A percentile compares a stretch with the other conserved stretches of the same genome.
phyloP scores from a whole-genome alignment of 2,888 invertebrate species.

The Dinocampus coccinellae region DNA sequence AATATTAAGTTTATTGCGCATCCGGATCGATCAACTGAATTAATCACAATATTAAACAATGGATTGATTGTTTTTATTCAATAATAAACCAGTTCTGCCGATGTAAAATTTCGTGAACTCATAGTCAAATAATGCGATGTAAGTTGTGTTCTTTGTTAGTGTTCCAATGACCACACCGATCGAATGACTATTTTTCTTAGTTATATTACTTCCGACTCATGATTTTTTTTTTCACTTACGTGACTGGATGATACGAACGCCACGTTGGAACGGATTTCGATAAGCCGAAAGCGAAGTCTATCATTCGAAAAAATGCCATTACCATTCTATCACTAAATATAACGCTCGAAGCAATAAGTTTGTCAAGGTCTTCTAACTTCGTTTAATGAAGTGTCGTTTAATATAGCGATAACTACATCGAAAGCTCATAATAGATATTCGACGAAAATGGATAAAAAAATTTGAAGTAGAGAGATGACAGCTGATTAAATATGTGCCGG shows the following conservation, averaged over 20 bases:
- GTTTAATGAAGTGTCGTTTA: not conserved
- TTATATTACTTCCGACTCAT: slow-evolving; percentile 5
- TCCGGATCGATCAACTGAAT: slow-evolving; percentile 66
- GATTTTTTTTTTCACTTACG: slow-evolving; percentile 36
- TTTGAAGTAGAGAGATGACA: not conserved
- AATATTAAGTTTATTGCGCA: slow-evolving; percentile 68
- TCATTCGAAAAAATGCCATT: not conserved
- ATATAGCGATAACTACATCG: not conserved
- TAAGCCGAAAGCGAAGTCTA: slow-evolving; percentile 5
- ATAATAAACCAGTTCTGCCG: not conserved
- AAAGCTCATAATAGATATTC: not conserved
- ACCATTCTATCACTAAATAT: slow-evolving; percentile 4
- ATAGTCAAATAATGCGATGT: not conserved
- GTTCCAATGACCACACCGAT: slow-evolving; percentile 1
- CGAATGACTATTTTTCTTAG: slow-evolving; percentile 8
- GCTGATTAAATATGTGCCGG: not conserved
- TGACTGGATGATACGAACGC: slow-evolving; percentile 28
- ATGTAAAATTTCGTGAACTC: not conserved
- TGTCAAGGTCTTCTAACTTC: not conserved
- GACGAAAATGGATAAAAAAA: not conserved
- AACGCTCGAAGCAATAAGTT: not conserved
- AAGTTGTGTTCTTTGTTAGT: not conserved
- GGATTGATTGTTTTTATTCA: not conserved
- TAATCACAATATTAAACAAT: slow-evolving; percentile 18
- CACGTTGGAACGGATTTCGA: slow-evolving; percentile 23